phyloP scores from a whole-genome alignment of 2,797 vertebrate species.

The Danio albolineatus region DNA sequence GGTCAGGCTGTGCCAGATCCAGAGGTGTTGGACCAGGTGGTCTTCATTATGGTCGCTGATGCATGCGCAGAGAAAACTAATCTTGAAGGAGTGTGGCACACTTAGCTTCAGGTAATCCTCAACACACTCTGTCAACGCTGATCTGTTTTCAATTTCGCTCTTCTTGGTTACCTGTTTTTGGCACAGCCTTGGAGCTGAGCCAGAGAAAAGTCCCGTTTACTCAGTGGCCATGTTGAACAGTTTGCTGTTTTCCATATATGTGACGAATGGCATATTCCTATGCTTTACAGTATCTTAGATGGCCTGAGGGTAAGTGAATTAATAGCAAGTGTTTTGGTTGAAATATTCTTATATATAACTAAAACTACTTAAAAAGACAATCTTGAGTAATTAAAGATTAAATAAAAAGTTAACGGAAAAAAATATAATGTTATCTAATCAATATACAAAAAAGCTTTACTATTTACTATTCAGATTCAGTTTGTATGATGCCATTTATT shows the following conservation, averaged over 20 bases:
- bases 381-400: too few relatives aligned
- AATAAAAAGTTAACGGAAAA: too few relatives aligned
- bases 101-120: neutral
- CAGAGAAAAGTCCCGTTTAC: neutral
- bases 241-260: neutral
- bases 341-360: too few relatives aligned
- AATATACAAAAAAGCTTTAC: too few relatives aligned
- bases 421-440: too few relatives aligned
- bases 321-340: too few relatives aligned
- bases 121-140: neutral
- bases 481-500: too few relatives aligned
- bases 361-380: too few relatives aligned
- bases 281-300: too few relatives aligned
- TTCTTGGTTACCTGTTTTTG: constrained; percentile 7
- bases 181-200: neutral
- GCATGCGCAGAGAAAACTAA: neutral
- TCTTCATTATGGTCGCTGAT: neutral
- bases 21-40: neutral
- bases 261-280: neutral
- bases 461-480: too few relatives aligned
- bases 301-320: too few relatives aligned
- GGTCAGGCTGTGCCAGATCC: neutral
- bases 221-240: neutral
- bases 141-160: neutral
- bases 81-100: neutral